Evolutionary conservation across 2,888 invertebrate species (phyloP), one percentile per base, ranked within the genome.

Genomic region (Bimastos eiseni): DNA sequence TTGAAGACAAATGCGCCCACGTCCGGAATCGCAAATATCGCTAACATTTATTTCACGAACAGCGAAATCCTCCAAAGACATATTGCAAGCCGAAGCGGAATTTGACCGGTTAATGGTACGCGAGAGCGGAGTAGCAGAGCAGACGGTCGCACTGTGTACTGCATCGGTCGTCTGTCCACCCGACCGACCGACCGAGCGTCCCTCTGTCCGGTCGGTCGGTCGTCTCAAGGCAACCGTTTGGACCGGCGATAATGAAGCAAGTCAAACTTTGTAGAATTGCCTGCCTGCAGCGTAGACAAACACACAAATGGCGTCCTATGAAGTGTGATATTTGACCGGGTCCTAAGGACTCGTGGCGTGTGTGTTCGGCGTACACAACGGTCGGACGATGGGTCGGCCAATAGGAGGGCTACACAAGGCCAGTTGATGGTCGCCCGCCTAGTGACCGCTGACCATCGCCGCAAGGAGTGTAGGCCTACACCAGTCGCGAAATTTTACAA

Each of bases 181-280:
- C 83, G 30, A 8, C 83, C 8, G 33, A 21, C 84, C 21, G 84
- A 15, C 86, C 86, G 86, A 36, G 36, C 84, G 17, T 84, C 84
- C 36, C 34, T 34, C 34, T 34, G 34, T 3, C 15, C 86, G 34
- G 70, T 86, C 86, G 86, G 37, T 86, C 84, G 84, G 36, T 34
- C 15, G 34, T 86, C 86, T 86, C 86, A 86, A 86, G 86, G 86
- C 86, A 86, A 37, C 86, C 86, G 86, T 86, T 86, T 86, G 86
- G 36, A 3, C 86, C 86, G 86, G 36, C 36, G 86, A 37, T 86
- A 86, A 86, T 86, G 86, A 86, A 86, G 86, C 86, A 37, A 86
- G 86, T 86, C 86, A 86, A 86, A 86, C 86, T 86, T 86, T 34
- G 86, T 37, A 36, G 37, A 86, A 86, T 86, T 86, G 86, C 86